Percentiles rank a stretch among this genome's conserved stretches.
These are phyloP conservation scores for Lycaena phlaeas DNA, from an alignment of 2,888 invertebrate genomes.

Conservation along the genomic window DNA sequence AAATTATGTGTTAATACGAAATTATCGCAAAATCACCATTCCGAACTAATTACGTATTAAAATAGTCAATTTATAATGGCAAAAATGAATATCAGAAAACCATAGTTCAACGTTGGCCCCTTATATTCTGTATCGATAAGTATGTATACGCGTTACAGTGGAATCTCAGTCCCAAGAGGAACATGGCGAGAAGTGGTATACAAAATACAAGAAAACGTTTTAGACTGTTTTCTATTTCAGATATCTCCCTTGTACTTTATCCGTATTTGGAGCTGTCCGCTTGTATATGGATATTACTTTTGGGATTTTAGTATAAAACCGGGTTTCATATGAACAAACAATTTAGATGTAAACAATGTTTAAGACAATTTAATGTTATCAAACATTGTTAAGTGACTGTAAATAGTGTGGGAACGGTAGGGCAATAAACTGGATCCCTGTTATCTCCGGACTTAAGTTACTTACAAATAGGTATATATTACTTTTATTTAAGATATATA, in stretches of 20 bases:
- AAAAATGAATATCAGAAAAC: not conserved
- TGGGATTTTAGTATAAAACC: constrained; percentile 17
- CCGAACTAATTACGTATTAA: not conserved
- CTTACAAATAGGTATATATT: not conserved
- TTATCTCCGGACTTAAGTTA: not conserved
- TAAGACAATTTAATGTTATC: constrained; percentile 4
- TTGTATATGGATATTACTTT: constrained; percentile 23
- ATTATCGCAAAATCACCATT: constrained; percentile 1
- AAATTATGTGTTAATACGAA: constrained; percentile 2
- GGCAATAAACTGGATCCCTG: not conserved
- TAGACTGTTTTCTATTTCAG: constrained; percentile 25
- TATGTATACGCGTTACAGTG: constrained; percentile 41
- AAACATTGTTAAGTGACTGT: constrained; percentile 7
- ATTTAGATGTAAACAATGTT: constrained; percentile 7
- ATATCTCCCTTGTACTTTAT: constrained; percentile 19
- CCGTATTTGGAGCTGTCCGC: constrained; percentile 24
- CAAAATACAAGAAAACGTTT: constrained; percentile 28
- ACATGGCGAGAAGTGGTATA: constrained; percentile 34
- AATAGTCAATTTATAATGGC: not conserved
- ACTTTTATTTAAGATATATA: no score
- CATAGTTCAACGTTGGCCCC: constrained; percentile 2
- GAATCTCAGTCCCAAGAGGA: constrained; percentile 35
- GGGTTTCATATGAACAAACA: constrained; percentile 10
- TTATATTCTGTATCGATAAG: constrained; percentile 26
- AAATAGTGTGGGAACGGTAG: constrained; percentile 1